Evolutionary conservation across 2,888 invertebrate genomes (phyloP), one percentile per base, ranked within the genome.

Genomic region (Neoitamus cyanurus): DNA sequence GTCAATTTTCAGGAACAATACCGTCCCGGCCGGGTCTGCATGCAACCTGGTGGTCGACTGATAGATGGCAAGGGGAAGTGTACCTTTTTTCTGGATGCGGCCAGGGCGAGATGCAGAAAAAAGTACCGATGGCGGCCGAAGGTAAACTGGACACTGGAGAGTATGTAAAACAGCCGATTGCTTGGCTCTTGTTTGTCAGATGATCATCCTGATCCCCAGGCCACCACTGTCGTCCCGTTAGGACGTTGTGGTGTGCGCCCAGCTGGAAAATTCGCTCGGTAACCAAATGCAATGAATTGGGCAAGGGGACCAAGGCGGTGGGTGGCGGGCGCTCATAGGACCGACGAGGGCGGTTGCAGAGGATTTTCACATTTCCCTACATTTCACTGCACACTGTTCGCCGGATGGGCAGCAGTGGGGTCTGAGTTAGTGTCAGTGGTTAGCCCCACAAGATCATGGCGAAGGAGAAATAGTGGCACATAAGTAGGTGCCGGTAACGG

Each of bases 231-330:
- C 70, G 46, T 72, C 34, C 48, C 72, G 77, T 84, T 80, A 20
- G 72, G 70, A 80, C n/a, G 84, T 72, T 80, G 58, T 34, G 84
- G 34, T 46, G 84, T 84, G 84, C 30, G 72, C 72, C 80, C 84
- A 82, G 72, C 72, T 82, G 84, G 84, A 84, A 84, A 84, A 84
- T 84, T 84, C 82, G 84, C 84, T 84, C 36, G 84, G 84, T 82
- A 48, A 72, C 84, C 82, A 72, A 70, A 84, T 84, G 80, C 84
- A 84, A 70, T 82, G 82, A 84, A 84, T 84, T 80, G 84, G 48
- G 36, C 13, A 34, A 58, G 25, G 28, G 9, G 9, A 15, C 25
- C 48, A 58, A 58, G 25, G 20, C 58, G 20, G 31, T 75, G 36
- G 75, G 11, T 25, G 37, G 25, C 11, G 77, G 37, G 46, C n/a